Percentiles rank a stretch among this genome's conserved stretches.
Conservation (phyloP, 2,797 vertebrate genomes). For the Falco novaeseelandiae region DNA sequence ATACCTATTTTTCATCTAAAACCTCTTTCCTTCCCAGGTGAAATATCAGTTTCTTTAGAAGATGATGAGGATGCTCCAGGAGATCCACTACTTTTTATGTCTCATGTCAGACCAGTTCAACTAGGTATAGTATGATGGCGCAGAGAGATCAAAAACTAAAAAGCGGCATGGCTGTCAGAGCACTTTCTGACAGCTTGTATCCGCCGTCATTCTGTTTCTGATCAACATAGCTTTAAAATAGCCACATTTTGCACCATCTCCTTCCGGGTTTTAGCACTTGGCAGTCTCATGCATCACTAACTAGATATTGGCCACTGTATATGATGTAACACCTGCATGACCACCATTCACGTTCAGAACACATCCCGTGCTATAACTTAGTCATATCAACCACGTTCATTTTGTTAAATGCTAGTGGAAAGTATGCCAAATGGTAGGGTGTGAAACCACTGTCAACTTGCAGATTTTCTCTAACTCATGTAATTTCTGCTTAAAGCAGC, state of each 20-base stretch:
- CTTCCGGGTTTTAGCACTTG: background rate
- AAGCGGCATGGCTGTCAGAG: background rate
- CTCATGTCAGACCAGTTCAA: constrained; percentile 69
- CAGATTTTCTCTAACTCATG: background rate
- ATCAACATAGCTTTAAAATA: background rate
- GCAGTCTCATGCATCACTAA: background rate
- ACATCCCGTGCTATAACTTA: background rate
- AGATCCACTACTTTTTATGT: constrained; percentile 71
- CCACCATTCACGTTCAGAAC: background rate
- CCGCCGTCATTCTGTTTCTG: background rate
- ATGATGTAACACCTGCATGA: background rate
- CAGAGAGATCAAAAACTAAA: background rate
- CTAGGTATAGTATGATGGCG: constrained; percentile 66
- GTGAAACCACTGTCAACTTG: background rate
- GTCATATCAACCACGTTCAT: background rate
- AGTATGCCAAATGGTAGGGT: background rate
- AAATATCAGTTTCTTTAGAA: constrained; percentile 70
- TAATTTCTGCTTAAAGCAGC: background rate
- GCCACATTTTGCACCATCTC: background rate
- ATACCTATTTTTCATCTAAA: constrained; percentile 32
- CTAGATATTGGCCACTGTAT: background rate
- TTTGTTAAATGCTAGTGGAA: background rate
- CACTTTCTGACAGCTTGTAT: background rate
- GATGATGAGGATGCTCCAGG: constrained; percentile 71
- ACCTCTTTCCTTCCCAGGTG: constrained; percentile 67